Base-by-base conservation (phyloP, 2,113 vertebrate genomes). In the Scomber scombrus region DNA sequence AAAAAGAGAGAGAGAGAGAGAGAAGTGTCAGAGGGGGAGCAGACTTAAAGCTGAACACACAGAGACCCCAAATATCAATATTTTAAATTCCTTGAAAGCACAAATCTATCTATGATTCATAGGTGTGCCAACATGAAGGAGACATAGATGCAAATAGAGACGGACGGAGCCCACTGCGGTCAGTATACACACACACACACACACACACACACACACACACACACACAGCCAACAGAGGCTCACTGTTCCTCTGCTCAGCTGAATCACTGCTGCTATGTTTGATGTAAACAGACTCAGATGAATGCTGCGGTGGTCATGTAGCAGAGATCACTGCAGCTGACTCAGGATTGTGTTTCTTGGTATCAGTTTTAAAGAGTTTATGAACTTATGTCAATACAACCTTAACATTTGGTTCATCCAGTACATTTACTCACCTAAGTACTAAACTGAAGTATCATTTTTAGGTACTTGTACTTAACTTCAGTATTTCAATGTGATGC, bases 21-120 rank as follows among this genome's bases (percentile, higher is more conserved):
- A 52, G 74, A 61, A 51, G 67, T 68, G 86, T 87, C 62, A 26
- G 80, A 72, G 47, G 55, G 18, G 86, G 68, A 88, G 75, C 60
- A 81, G 78, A 81, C 70, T 34, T 15, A 66, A 70, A 85, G 71
- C 34, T 11, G 21, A 71, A 72, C 78, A 55, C 72, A 43, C 67
- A 57, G 5, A 49, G 46, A 87, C n/a, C 65, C 60, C 80, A 85
- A 87, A 89, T 85, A 88, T 88, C 88, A 88, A 87, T 88, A 84
- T 89, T 92, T 87, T 23, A 87, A 45, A 89, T 92, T 89, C 84
- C 72, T 85, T 80, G 72, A 87, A 87, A 86, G 85, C 78, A 71
- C 65, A 51, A 83, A 85, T 71, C 16, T 82, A 75, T 91, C 84
- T 52, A 84, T 84, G 87, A 88, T 88, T 92, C 80, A 88, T 72